Conservation (phyloP, 2,888 invertebrate species). For the Ophion ventricosus region DNA sequence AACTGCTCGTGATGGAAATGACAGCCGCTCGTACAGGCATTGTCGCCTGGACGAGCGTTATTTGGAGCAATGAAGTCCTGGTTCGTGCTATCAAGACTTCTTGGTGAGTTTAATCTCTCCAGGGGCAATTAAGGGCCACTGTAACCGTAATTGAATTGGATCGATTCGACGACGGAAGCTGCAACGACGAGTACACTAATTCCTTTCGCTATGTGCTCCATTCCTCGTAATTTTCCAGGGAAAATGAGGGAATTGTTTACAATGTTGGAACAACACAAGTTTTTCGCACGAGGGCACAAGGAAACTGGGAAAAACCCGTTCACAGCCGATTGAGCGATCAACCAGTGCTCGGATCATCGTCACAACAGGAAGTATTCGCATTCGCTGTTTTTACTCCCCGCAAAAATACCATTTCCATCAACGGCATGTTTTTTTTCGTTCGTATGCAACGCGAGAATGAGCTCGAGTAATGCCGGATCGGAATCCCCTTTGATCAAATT, state of each 20-base stretch:
- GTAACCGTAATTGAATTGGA: neutral
- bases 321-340: no score
- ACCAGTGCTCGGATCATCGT: no score
- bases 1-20: neutral
- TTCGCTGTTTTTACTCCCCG: neutral
- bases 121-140: neutral
- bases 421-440: neutral
- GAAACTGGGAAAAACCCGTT: neutral
- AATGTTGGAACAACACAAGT: no score
- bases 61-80: neutral
- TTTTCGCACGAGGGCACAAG: neutral
- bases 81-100: neutral
- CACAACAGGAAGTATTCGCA: no score
- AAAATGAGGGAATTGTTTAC: neutral
- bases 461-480: constrained; percentile 11
- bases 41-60: neutral
- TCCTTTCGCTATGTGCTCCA: neutral
- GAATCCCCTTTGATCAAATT: constrained; percentile 54
- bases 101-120: neutral
- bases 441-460: neutral
- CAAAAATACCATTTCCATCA: neutral
- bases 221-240: neutral
- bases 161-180: neutral
- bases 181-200: neutral
- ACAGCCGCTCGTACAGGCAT: neutral